A percentile compares a stretch with the other conserved stretches of the same genome.
Evolutionary conservation across 2,113 vertebrate genomes (phyloP).

Genomic region (Ceuthmochares aereus): DNA sequence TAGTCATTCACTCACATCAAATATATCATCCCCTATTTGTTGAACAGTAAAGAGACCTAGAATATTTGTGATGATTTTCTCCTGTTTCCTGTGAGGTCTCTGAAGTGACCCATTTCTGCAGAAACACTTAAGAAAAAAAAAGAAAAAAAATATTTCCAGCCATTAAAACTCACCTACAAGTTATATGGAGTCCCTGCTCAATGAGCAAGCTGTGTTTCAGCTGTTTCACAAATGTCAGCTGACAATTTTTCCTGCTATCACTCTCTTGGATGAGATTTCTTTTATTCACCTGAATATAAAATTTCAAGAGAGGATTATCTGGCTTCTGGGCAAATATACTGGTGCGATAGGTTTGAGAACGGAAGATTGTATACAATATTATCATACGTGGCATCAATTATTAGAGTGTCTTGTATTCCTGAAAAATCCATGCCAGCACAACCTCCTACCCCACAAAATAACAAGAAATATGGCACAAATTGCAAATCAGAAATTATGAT

Average conservation of each 20-base stretch:
- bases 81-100: not conserved
- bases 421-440: not conserved
- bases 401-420: not conserved
- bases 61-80: not conserved
- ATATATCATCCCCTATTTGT: not conserved
- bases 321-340: not conserved
- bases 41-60: not conserved
- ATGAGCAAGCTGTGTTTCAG: not conserved
- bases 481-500: not conserved
- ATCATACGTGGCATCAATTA: not conserved
- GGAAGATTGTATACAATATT: not conserved
- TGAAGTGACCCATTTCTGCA: not conserved
- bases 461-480: not conserved
- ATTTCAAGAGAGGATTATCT: not conserved
- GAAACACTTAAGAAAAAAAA: not conserved
- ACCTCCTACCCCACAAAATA: not conserved
- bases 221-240: not conserved
- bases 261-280: not conserved
- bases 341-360: not conserved
- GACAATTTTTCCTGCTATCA: not conserved
- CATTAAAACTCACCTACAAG: not conserved
- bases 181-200: not conserved
- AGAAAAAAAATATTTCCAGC: not conserved
- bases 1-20: not conserved
- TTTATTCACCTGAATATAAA: not conserved